Evolutionary conservation across 2,888 invertebrate species (phyloP), one percentile per base, ranked within the genome.

Genomic region (Allophyes oxyacanthae): DNA sequence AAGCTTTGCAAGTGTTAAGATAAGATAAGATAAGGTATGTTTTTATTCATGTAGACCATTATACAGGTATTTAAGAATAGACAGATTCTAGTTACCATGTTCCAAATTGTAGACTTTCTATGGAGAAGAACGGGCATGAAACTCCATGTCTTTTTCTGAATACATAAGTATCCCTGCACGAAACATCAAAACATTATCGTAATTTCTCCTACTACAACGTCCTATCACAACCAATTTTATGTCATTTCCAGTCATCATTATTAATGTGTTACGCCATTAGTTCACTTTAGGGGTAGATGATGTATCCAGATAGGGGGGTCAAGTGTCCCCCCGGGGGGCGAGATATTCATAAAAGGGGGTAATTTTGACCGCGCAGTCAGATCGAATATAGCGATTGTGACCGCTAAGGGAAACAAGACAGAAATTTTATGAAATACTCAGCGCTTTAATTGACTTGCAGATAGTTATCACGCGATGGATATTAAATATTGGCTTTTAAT

Each of bases 301-400:
- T 92, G 92, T 91, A 81, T 91, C 87, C 85, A 92, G 92, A 92
- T 92, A 89, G 83, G 80, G 84, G 88, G 92, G 92, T 94, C 92
- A 92, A 93, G 92, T 92, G 92, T 92, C 91, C 91, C 91, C 91
- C 91, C 81, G 71, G 89, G 90, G 92, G 92, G 92, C 82, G 84
- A 86, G 92, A 92, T 91, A 90, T 91, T 87, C 92, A 92, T 92
- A 92, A 92, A 90, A 85, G 88, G 91, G 89, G 90, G 90, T 87
- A 88, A 90, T 89, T 91, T 89, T 91, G 88, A 88, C 92, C 91
- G 84, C 87, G 84, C 83, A 87, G 89, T 92, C 89, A 87, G 93
- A 94, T 94, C 78, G 84, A 90, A 91, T 92, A 90, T 82, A 75
- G 72, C 78, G 92, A 92, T 92, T 92, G 81, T 67, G 67, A 68